Evolutionary conservation across 2,797 vertebrate species (phyloP), one percentile per base, ranked within the genome.

Genomic region (Anguilla obscura): DNA sequence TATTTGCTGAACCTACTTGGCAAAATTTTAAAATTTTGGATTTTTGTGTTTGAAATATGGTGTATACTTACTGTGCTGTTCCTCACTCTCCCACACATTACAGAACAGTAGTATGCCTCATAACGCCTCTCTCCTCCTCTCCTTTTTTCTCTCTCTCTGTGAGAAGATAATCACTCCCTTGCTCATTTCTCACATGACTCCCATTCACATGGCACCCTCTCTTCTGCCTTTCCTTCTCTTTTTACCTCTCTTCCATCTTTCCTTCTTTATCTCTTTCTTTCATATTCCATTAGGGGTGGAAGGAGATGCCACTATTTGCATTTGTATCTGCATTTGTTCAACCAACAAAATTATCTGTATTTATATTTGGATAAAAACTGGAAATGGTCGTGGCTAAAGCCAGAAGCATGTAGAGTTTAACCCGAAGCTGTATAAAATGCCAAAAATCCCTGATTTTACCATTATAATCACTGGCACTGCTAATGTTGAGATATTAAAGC

Each of bases 101-200:
- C 7, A 30, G 16, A n/a, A 27, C 33, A 54, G 24, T 33, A 66
- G 24, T 84, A 45, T 8, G 1, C 66, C 54, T 88, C 87, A 36
- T 36, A 33, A 69, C 60, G n/a, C 60, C 50, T 36, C 48, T 85
- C 36, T 56, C 82, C 36, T 30, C 86, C 18, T 33, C 27, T 27
- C 76, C 82, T 18, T 71, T 16, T 12, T 58, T 87, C 87, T 50
- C 27, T 24, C 48, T 71, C 71, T 82, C 54, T 54, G 8, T 14
- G 30, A 40, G 74, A 76, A n/a, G 48, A 56, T 27, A 33, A 18
- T 66, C 87, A 66, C 74, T 48, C 63, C 69, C 85, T 74, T 27
- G 16, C 27, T 40, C 12, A 40, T 76, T 85, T 58, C 40, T 74
- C 66, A 84, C 87, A 16, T 18, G 80, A 48, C 66, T 18, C 9